phyloP scores from a whole-genome alignment of 2,797 vertebrate genomes.

The Apogon talboti region DNA sequence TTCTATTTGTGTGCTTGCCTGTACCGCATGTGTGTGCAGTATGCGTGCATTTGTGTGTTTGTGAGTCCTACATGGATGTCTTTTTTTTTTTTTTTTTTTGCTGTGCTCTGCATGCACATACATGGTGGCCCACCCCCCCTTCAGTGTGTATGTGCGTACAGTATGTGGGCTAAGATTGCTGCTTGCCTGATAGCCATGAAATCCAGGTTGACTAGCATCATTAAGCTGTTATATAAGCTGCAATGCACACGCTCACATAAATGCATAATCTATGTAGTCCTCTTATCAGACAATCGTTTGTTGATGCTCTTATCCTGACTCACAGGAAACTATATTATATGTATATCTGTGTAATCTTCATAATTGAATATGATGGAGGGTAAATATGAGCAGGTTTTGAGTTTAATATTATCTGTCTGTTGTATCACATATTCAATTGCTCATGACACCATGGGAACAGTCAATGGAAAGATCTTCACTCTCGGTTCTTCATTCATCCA shows the following conservation, averaged over 20 bases:
- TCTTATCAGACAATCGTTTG: background rate
- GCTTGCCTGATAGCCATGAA: slow-evolving; percentile 8
- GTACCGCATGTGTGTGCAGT: slow-evolving; percentile 16
- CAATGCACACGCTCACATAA: background rate
- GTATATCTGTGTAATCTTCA: background rate
- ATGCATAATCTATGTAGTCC: background rate
- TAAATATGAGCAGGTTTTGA: background rate
- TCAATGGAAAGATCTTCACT: background rate
- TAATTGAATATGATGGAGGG: background rate
- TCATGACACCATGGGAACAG: too few relatives aligned
- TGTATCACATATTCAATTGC: too few relatives aligned
- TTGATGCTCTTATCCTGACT: background rate
- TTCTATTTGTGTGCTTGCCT: slow-evolving; percentile 25
- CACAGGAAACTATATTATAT: background rate
- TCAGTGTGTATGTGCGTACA: slow-evolving; percentile 12
- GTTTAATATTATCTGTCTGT: background rate
- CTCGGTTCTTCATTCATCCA: background rate
- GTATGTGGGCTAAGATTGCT: slow-evolving; percentile 17
- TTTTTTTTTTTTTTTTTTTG: slow-evolving; percentile 17
- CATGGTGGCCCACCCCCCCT: slow-evolving; percentile 29
- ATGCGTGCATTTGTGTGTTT: slow-evolving; percentile 24
- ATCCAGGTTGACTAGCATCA: slow-evolving; percentile 25
- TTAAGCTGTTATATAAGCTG: slow-evolving; percentile 27
- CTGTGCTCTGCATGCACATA: slow-evolving; percentile 18
- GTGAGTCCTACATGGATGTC: slow-evolving; percentile 6